Evolutionary conservation across 2,888 invertebrate species (phyloP), one percentile per base, ranked within the genome.

Genomic region (Caenorhabditis sinica): DNA sequence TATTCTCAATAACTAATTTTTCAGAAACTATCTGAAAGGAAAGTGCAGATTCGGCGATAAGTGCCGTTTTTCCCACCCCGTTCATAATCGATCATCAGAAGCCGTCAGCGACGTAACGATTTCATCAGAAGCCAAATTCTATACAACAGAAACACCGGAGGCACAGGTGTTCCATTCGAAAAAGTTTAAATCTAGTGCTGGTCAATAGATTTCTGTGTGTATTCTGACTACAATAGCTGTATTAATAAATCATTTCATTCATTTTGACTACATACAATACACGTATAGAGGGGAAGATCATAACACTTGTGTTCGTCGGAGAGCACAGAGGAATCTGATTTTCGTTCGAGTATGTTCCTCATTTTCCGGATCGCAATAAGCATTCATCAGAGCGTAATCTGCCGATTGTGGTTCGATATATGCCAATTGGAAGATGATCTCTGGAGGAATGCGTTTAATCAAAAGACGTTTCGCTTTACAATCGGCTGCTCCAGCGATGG

Each of bases 101-200:
- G 66, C 45, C 4, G 83, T 80, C 60, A 71, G 58, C 49, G 65
- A 74, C 23, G 80, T 80, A 8, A 79, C 75, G 3, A 80, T 80
- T 13, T 75, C 79, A 11, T 74, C 79, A 0, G 80, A 79, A n/a
- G 79, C 83, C 28, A 68, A 74, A 30, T 75, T 83, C 40, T 83
- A 83, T 69, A 77, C 77, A 25, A 56, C 56, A 13, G 83, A 83
- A 30, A 69, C 77, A 11, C 83, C 66, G 2, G 77, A 83, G 20
- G 77, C 83, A 9, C 83, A 83, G 53, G 63, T 83, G 0, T 83
- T 83, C n/a, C 83, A 83, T 30, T 83, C 83, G 13, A 83, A 83
- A 45, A 83, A 80, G 45, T 83, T 83, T 65, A 83, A 83, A 23
- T 83, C 83, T 6, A 83, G 83, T 68, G 83, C 83, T 11, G 82